Base-by-base conservation (phyloP, 2,797 vertebrate genomes). In the Acanthopagrus latus region DNA sequence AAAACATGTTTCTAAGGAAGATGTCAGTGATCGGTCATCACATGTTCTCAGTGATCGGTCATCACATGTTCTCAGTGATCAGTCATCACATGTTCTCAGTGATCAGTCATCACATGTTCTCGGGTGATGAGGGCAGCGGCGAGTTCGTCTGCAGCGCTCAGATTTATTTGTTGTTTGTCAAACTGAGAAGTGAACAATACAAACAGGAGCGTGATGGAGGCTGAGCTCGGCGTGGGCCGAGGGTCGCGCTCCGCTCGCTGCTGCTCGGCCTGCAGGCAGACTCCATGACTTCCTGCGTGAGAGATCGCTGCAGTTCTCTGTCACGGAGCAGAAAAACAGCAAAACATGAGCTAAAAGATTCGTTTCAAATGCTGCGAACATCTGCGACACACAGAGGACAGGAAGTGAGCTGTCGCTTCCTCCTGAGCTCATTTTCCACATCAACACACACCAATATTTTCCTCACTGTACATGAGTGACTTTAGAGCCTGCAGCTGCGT, bases 371-470 rank as follows among this genome's bases (percentile, higher is more conserved):
- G 0, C 60, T 21, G 43, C 8, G 0, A 41, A 67, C 43, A 74
- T 64, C 47, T 67, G 33, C n/a, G 64, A 16, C 47, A 11, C 16
- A 25, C 13, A 1, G n/a, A 25, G 54, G 69, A 43, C 46, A 72
- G 47, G 64, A 83, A 63, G 46, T 67, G 68, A 63, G 55, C 33
- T 14, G 46, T 20, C 27, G 29, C 48, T 17, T 25, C 47, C 17
- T 71, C 58, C 27, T 65, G 46, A 58, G 44, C 14, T 33, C n/a
- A 63, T 70, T 62, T 63, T 62, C 29, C 33, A 71, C 74, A 46
- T 78, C 47, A 59, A 16, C 66, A n/a, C 66, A n/a, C 33, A 56
- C 33, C 14, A 3, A 38, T 17, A 25, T 63, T 41, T 47, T 44
- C 52, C 38, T 56, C 16, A 51, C 54, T 41, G 46, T 58, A 38